Evolutionary conservation across 2,888 invertebrate genomes (phyloP).

Genomic region (Megastigmus dorsalis): DNA sequence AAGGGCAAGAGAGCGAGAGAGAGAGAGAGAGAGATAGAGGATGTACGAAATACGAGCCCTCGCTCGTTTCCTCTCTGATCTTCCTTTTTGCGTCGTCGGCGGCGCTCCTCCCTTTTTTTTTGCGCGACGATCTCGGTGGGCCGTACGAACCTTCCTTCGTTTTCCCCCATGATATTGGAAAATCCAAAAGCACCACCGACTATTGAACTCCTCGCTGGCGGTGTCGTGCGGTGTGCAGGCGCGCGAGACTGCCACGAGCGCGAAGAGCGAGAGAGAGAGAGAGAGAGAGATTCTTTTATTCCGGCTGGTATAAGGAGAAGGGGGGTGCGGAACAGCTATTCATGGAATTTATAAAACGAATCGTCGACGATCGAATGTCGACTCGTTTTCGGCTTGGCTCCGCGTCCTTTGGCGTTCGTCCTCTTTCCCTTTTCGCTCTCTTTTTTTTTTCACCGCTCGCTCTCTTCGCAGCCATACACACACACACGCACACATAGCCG

Average conservation of each 20-base stretch:
- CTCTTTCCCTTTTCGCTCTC: no score
- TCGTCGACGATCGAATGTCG: slow-evolving; percentile 20
- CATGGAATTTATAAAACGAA: slow-evolving; percentile 47
- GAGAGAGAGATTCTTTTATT: slow-evolving; percentile 28
- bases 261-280: not conserved
- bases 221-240: no score
- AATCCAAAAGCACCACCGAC: slow-evolving; percentile 61
- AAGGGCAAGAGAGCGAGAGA: not conserved
- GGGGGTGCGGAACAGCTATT: slow-evolving; percentile 16
- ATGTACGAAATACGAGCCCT: slow-evolving; percentile 14
- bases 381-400: slow-evolving; percentile 1
- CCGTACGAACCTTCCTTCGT: slow-evolving; percentile 33
- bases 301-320: not conserved
- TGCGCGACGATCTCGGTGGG: not conserved
- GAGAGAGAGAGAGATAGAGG: not conserved
- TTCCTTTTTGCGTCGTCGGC: not conserved
- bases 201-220: slow-evolving; percentile 29
- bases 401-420: not conserved
- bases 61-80: no score
- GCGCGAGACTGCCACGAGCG: not conserved
- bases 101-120: not conserved
- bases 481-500: not conserved
- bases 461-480: not conserved
- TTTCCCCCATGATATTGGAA: slow-evolving; percentile 67
- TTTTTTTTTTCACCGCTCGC: not conserved